phyloP scores from a whole-genome alignment of 2,888 invertebrate genomes.

The Ophion ellenae region DNA sequence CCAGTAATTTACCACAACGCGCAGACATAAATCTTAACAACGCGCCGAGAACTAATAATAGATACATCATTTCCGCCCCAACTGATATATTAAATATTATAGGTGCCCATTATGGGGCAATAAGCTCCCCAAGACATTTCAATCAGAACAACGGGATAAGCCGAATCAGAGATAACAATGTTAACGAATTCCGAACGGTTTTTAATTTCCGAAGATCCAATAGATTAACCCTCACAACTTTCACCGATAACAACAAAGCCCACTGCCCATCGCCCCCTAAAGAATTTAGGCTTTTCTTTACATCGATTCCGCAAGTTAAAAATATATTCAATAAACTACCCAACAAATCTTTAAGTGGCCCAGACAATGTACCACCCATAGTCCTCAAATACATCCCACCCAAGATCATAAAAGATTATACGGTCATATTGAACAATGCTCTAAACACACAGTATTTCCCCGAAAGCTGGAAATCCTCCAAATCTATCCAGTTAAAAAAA shows the following conservation, averaged over 20 bases:
- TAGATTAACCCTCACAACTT: constrained; percentile 1
- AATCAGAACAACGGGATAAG: constrained; percentile 4
- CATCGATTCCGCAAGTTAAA: neutral
- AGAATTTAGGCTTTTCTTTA: neutral
- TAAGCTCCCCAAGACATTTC: constrained; percentile 33
- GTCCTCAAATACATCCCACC: no score
- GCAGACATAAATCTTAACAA: neutral
- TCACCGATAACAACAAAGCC: constrained; percentile 4
- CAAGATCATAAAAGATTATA: neutral
- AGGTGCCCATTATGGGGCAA: constrained; percentile 40
- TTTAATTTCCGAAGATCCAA: constrained; percentile 14
- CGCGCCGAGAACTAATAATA: neutral
- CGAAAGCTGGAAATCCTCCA: neutral
- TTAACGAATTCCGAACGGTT: constrained; percentile 11
- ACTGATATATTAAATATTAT: constrained; percentile 34
- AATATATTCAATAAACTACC: neutral
- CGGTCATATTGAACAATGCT: constrained; percentile 26
- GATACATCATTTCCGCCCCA: constrained; percentile 1
- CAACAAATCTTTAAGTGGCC: neutral
- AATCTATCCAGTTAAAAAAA: constrained; percentile 1
- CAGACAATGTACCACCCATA: no score
- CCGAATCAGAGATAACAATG: neutral
- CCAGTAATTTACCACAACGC: neutral
- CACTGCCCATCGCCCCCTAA: neutral
- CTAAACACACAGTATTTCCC: constrained; percentile 15